Percentiles rank a stretch among this genome's conserved stretches.
Conservation (phyloP, 2,113 vertebrate species). For the Struthidea cinerea region DNA sequence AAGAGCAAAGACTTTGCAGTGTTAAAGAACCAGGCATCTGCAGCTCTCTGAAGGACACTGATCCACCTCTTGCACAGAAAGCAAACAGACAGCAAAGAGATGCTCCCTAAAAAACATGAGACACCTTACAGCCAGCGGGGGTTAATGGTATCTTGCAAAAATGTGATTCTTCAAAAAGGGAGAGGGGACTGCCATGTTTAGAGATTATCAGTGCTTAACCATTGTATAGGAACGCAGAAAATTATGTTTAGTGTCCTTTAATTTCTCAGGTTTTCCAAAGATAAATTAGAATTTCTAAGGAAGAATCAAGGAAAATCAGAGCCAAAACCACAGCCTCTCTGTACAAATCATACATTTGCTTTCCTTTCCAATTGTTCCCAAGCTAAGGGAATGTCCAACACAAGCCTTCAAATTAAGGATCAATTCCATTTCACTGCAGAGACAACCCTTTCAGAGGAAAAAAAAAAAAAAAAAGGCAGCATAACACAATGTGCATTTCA, state of each 20-base stretch:
- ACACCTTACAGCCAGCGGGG: not conserved
- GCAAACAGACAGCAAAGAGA: not conserved
- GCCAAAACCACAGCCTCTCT: not conserved
- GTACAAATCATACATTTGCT: not conserved
- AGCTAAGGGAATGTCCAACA: not conserved
- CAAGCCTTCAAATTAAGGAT: not conserved
- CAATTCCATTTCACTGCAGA: not conserved
- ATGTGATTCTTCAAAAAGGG: not conserved
- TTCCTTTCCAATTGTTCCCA: not conserved
- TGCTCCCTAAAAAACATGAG: not conserved
- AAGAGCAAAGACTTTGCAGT: not conserved
- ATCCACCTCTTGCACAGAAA: not conserved
- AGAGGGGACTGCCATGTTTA: not conserved
- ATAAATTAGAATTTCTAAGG: not conserved
- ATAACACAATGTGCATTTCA: not conserved
- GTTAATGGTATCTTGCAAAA: not conserved
- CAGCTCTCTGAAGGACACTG: not conserved
- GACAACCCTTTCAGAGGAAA: not conserved
- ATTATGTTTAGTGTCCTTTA: not conserved
- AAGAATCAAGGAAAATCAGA: not conserved
- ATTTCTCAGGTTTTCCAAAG: not conserved
- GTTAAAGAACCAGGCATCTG: not conserved
- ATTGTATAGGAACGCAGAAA: not conserved
- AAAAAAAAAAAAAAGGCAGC: not conserved
- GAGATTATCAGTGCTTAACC: not conserved